These are phyloP conservation scores for Scotopteryx bipunctaria DNA, from an alignment of 2,888 invertebrate genomes.

Conservation along the genomic window DNA sequence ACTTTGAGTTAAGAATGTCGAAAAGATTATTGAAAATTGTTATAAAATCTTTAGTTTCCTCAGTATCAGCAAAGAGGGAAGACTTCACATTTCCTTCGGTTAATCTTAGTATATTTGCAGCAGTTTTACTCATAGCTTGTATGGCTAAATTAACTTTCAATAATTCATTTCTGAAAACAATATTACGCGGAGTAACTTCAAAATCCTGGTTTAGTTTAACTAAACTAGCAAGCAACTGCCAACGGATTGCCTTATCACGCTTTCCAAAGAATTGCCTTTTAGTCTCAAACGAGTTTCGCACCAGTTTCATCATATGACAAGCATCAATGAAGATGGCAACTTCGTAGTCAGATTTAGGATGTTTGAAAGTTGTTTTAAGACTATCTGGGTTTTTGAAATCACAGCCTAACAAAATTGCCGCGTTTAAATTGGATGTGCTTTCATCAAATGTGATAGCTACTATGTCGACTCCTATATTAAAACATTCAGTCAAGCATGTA, in stretches of 20 bases:
- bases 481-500: too few species aligned
- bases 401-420: constrained; percentile 29
- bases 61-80: not conserved
- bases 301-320: constrained; percentile 33
- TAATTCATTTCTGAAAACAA: constrained; percentile 2
- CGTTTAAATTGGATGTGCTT: constrained; percentile 26
- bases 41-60: constrained; percentile 1
- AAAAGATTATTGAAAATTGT: not conserved
- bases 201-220: too few species aligned
- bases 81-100: not conserved
- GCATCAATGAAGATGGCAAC: constrained; percentile 34
- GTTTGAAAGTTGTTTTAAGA: constrained; percentile 20
- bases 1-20: constrained; percentile 2
- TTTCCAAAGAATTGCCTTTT: too few species aligned
- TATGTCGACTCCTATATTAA: constrained; percentile 33
- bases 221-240: too few species aligned
- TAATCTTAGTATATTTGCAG: not conserved
- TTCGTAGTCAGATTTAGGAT: constrained; percentile 24
- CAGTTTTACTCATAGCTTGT: constrained; percentile 4
- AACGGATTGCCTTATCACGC: too few species aligned
- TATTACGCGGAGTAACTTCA: not conserved
- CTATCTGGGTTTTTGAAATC: constrained; percentile 2
- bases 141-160: constrained; percentile 9
- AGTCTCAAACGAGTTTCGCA: constrained; percentile 32
- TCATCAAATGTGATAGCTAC: constrained; percentile 38